Evolutionary conservation across 2,797 vertebrate species (phyloP), one percentile per base, ranked within the genome.

Genomic region (Bradypodion ventrale): DNA sequence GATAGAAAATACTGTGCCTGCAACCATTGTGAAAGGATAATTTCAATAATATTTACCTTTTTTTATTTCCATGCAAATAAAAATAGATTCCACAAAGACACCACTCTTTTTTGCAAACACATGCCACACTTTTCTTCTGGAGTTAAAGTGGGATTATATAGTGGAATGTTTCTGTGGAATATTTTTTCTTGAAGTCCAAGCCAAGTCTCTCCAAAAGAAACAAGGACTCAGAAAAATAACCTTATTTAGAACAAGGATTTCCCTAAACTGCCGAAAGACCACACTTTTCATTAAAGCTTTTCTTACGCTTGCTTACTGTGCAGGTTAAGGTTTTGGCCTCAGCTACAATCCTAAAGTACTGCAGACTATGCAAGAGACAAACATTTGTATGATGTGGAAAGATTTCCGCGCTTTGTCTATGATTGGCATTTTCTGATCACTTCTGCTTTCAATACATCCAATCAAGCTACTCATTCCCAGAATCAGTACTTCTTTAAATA

Each of bases 21-120:
- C 44, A 19, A 49, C 32, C 15, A 10, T 19, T 56, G 46, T 68
- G 62, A 27, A 74, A 83, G 68, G 29, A 27, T 66, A 68, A 65
- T 74, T 82, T 68, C 29, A 29, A 75, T 75, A 75, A 46, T 37
- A 60, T 32, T 66, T 27, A 65, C 46, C 44, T n/a, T 68, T 42
- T 79, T 35, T 74, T 56, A 66, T 60, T 80, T 60, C 70, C 80
- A 15, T 44, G 15, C 63, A 85, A 80, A 75, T 80, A 15, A 74
- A 80, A 80, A 85, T 37, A 76, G 19, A 8, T 59, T 85, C 25
- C 19, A 72, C 40, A 60, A 8, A 69, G 73, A 49, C 77, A 69
- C 62, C 52, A 25, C 42, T 75, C 23, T 46, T 74, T 52, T 25
- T 40, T 52, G 13, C 40, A 75, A 62, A 52, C 40, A 56, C 35